Base-by-base conservation (phyloP, 2,113 vertebrate species). In the Stegastes partitus region DNA sequence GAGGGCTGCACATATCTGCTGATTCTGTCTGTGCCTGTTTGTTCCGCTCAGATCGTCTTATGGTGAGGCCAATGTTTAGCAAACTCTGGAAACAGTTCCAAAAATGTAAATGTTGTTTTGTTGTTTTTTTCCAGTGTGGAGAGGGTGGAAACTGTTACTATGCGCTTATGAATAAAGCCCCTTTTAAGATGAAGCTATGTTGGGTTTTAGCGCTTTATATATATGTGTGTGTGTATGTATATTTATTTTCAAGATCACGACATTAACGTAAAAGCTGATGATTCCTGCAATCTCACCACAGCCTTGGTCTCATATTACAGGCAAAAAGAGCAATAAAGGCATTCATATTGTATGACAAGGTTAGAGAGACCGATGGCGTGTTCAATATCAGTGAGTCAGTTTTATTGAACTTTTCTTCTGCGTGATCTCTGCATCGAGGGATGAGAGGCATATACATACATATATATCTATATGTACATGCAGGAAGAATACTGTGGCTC, bases 361-460 rank as follows among this genome's bases (percentile, higher is more conserved):
- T 89, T 86, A 86, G 76, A 59, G 69, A 63, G 74, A 74, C 58
- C 66, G 84, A 44, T 58, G 58, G 26, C 39, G 80, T 82, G 45
- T 91, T 87, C 81, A 80, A 88, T 93, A 90, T 85, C 87, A 83
- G 42, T 83, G 87, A 88, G 76, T 93, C 89, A 86, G 82, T 54
- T 84, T 80, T 90, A 91, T 90, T 86, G 84, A 86, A 78, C 64
- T 45, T 78, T 49, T 39, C n/a, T 39, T 21, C 28, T 39, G 63
- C 72, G 68, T 67, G 49, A 85, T 81, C 79, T 18, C 2, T 73
- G 56, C 66, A 51, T n/a, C 4, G 15, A 62, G 39, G 11, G 21
- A 23, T 69, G 51, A 56, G 71, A 65, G 63, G 66, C 42, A 37
- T 55, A 51, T 69, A 4, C 55, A 57, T 31, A 19, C 47, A 39